phyloP scores from a whole-genome alignment of 2,113 vertebrate genomes.

The Apus apus region DNA sequence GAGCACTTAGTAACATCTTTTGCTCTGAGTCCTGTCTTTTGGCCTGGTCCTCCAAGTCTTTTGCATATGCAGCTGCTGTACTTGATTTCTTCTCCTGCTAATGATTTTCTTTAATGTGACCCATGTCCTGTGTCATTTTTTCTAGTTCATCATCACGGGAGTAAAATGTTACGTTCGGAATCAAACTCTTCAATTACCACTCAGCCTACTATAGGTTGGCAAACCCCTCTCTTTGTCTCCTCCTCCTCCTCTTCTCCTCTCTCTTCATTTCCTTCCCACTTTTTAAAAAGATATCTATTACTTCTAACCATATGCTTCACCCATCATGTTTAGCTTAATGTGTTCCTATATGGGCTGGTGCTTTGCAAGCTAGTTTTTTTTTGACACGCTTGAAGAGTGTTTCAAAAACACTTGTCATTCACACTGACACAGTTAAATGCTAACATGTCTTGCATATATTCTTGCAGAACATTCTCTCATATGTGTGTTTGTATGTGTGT shows the following conservation, averaged over 20 bases:
- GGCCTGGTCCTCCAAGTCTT: constrained; percentile 68
- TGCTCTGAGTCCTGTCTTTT: constrained; percentile 67
- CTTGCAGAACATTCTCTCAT: constrained; percentile 35
- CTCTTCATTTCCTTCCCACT: constrained; percentile 72
- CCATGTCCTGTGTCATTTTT: constrained; percentile 90
- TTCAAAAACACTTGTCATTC: constrained; percentile 33
- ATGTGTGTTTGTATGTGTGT: constrained; percentile 66
- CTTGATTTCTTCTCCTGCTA: constrained; percentile 85
- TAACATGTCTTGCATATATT: constrained; percentile 60
- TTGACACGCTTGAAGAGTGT: constrained; percentile 53
- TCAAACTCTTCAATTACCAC: constrained; percentile 99
- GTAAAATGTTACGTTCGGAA: constrained; percentile 99
- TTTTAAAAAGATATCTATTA: constrained; percentile 58
- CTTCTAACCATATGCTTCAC: constrained; percentile 71
- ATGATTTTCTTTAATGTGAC: constrained; percentile 85
- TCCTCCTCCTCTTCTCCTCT: constrained; percentile 57
- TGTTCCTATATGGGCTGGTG: constrained; percentile 77
- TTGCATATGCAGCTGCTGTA: constrained; percentile 78
- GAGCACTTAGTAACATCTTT: constrained; percentile 40
- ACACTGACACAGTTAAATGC: constrained; percentile 64
- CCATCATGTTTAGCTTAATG: constrained; percentile 75
- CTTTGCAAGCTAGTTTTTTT: constrained; percentile 65
- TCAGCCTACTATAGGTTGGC: constrained; percentile 99
- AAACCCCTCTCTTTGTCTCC: constrained; percentile 92
- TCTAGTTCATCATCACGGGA: constrained; percentile 99